Percentiles rank a stretch among this genome's conserved stretches.
Conservation (phyloP, 1,140 invertebrate genomes). For the Harpegnathos saltator region DNA sequence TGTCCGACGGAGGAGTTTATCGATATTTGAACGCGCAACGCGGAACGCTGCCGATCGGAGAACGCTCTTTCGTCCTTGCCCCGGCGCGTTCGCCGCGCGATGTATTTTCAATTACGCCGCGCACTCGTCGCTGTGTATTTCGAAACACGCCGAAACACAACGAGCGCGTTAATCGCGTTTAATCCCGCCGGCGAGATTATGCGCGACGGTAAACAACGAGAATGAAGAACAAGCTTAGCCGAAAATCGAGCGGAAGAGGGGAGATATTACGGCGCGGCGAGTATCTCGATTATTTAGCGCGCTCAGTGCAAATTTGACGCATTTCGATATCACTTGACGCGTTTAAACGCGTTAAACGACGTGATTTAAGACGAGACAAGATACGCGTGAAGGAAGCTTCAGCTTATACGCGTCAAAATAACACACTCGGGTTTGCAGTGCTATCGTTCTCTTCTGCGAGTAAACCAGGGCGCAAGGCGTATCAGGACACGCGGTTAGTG, state of each 20-base stretch:
- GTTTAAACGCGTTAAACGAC: no score
- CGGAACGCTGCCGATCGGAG: no score
- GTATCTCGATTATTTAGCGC: not conserved
- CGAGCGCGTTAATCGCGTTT: not conserved
- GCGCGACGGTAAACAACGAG: not conserved
- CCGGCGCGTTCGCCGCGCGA: not conserved
- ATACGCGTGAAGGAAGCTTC: no score
- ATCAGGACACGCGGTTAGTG: not conserved
- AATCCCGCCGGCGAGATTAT: not conserved
- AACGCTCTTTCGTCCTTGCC: not conserved
- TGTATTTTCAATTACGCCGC: slow-evolving; percentile 7
- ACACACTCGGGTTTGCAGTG: no score
- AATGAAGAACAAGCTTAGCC: not conserved
- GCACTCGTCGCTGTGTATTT: not conserved
- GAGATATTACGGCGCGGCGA: not conserved
- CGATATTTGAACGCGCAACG: slow-evolving; percentile 43
- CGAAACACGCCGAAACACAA: not conserved
- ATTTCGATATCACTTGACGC: no score
- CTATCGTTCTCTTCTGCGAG: not conserved
- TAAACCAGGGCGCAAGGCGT: not conserved
- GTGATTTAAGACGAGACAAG: no score
- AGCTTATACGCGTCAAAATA: no score
- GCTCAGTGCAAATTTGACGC: no score
- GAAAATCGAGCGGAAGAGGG: not conserved
- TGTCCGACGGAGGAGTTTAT: slow-evolving; percentile 6